These are phyloP conservation scores for Phymatocera aterrima DNA, from an alignment of 2,888 invertebrate genomes.

Conservation along the genomic window DNA sequence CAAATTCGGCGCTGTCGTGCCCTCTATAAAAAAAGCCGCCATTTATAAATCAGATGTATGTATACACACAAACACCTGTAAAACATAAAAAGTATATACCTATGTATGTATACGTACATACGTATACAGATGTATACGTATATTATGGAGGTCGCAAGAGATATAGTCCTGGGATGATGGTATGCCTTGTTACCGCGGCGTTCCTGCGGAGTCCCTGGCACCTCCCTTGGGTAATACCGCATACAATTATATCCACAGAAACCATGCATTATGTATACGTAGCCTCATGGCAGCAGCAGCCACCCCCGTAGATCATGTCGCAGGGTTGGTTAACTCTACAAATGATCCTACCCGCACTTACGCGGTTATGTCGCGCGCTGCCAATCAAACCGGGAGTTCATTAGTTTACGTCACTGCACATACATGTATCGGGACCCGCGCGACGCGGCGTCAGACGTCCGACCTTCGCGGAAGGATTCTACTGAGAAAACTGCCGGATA, in stretches of 20 bases:
- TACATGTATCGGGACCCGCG: background rate
- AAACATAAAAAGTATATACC: too few relatives aligned
- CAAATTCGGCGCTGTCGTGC: background rate
- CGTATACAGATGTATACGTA: background rate
- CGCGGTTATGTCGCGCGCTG: conserved; percentile 42
- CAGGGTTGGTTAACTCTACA: conserved; percentile 72
- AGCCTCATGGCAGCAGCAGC: conserved; percentile 15
- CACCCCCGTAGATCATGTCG: conserved; percentile 68
- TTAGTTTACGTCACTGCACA: conserved; percentile 44
- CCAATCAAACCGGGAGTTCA: conserved; percentile 30
- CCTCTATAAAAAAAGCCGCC: background rate
- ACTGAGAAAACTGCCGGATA: too few relatives aligned
- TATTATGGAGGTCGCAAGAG: conserved; percentile 1
- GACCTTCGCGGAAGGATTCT: background rate
- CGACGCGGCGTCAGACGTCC: background rate
- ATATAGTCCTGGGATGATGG: conserved; percentile 61
- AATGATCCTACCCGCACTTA: conserved; percentile 60
- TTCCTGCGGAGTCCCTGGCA: conserved; percentile 58
- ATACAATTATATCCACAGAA: conserved; percentile 72
- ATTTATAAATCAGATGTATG: background rate
- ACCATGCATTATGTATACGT: conserved; percentile 70
- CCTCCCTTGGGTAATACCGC: conserved; percentile 72
- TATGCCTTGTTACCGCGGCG: conserved; percentile 72
- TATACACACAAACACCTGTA: background rate
- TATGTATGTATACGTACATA: background rate